Evolutionary conservation across 2,113 vertebrate species (phyloP).

Genomic region (Neofelis nebulosa): DNA sequence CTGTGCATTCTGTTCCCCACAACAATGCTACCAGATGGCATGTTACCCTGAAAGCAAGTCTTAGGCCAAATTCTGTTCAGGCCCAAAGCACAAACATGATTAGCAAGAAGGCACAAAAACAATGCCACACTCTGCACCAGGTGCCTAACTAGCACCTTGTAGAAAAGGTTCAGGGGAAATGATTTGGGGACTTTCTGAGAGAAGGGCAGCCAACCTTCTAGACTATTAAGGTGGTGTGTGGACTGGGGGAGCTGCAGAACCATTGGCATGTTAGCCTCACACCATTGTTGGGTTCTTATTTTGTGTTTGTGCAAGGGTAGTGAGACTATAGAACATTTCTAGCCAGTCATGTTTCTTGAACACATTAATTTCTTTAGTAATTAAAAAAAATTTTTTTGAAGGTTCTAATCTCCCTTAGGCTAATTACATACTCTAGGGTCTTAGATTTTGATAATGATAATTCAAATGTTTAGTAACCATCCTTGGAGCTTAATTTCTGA

Average conservation of each 20-base stretch:
- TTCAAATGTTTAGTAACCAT: background rate
- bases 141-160: background rate
- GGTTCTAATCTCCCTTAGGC: background rate
- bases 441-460: conserved; percentile 2
- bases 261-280: background rate
- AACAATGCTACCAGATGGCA: background rate
- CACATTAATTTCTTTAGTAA: background rate
- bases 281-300: background rate
- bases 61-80: background rate
- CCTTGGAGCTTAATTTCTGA: background rate
- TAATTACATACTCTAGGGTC: background rate
- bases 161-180: background rate
- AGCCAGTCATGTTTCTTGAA: background rate
- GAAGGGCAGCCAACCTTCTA: background rate
- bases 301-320: background rate
- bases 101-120: background rate
- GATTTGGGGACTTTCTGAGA: background rate
- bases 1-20: background rate
- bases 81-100: background rate
- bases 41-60: background rate
- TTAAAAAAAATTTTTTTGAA: background rate
- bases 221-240: background rate
- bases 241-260: background rate
- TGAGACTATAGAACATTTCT: background rate
- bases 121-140: background rate